Percentiles rank a stretch among this genome's conserved stretches.
Evolutionary conservation across 2,797 vertebrate genomes (phyloP).

Genomic region (Eulemur albifrons): DNA sequence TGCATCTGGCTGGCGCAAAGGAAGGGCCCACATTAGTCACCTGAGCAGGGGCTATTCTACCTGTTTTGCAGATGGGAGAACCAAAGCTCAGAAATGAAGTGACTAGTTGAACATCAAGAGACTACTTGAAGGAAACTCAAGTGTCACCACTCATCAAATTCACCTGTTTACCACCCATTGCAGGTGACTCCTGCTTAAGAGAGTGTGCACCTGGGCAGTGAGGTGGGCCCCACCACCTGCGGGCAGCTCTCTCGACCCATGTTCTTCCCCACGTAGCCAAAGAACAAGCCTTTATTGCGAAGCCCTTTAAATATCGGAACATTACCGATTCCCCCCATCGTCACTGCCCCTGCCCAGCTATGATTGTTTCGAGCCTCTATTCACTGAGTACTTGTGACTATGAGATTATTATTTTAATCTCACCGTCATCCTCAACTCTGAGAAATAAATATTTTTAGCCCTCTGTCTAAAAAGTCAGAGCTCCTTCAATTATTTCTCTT

Average conservation of each 20-base stretch:
- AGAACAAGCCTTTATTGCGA: background rate
- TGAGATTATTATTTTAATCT: background rate
- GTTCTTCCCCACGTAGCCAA: background rate
- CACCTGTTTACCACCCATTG: background rate
- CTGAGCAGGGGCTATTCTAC: background rate
- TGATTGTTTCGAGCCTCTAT: background rate
- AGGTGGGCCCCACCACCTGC: background rate
- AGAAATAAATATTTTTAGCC: background rate
- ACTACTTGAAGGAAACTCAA: background rate
- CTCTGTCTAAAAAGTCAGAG: background rate
- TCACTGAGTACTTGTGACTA: background rate
- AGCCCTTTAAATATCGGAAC: background rate
- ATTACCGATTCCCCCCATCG: background rate
- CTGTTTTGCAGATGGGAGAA: background rate
- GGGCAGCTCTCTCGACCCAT: background rate
- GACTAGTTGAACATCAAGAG: background rate
- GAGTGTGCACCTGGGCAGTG: accelerated
- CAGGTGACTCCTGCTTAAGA: background rate
- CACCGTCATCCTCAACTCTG: background rate
- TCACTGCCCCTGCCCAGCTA: background rate
- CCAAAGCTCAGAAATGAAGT: background rate
- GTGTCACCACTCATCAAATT: background rate
- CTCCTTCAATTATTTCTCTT: background rate
- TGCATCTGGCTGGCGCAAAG: background rate
- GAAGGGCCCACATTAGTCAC: background rate